Base-by-base conservation (phyloP, 1,140 invertebrate genomes). In the Potamilus streckersoni region DNA sequence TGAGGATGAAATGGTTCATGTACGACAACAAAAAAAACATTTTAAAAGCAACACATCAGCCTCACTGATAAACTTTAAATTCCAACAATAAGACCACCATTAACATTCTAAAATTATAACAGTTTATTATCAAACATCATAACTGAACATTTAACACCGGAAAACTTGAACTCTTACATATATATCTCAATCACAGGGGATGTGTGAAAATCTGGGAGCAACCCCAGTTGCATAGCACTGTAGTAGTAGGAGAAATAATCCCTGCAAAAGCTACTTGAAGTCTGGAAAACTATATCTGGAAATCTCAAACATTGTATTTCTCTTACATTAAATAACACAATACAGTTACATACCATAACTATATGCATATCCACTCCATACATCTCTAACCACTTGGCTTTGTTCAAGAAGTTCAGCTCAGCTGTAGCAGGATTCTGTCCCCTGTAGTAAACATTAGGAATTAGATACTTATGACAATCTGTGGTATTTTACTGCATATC, bases 371-470 rank as follows among this genome's bases (percentile, higher is more conserved):
- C 94, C 12, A 95, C 94, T 13, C 94, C 94, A 85, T 95, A 95
- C 94, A 95, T 94, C 85, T 95, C 94, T 72, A 95, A 89, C 93
- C 93, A 95, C 88, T 95, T 95, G 63, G 94, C 94, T 90, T 95
- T 95, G 85, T 95, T 94, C 80, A 95, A 88, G 86, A 94, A 95
- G 87, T 93, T 93, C 74, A 94, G 85, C 87, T 95, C 94, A 23
- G 94, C 93, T 17, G 92, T 91, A 23, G 94, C 93, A 27, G 94
- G 91, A 75, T 93, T 92, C 88, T 93, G 92, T 68, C 94, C 94
- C 80, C 93, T 94, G 88, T 56, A 72, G 88, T 56, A 72, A 69
- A 71, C 66, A 49, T 49, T 49, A 8, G 0, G 11, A 49, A 49
- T 8, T 49, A 49, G 38, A 49, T 49, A 49, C 11, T 49, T 49